Conservation (phyloP, 2,888 invertebrate species). For the Cantharis rufa region DNA sequence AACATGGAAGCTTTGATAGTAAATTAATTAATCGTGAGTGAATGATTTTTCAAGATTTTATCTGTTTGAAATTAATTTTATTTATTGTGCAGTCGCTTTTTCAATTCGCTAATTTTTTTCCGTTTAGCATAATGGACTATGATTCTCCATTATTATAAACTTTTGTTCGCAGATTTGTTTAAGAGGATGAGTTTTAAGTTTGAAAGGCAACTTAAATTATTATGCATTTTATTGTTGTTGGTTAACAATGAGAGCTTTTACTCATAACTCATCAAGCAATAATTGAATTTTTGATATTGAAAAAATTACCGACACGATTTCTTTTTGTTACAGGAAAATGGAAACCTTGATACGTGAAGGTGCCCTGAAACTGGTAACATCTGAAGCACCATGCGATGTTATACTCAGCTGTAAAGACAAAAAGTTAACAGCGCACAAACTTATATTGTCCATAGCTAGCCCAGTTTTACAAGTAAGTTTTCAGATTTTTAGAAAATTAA, state of each 20-base stretch:
- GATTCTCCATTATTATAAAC: not conserved
- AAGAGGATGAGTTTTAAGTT: not conserved
- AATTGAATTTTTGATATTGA: no score
- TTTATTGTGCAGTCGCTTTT: not conserved
- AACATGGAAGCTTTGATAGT: not conserved
- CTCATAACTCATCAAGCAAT: no score
- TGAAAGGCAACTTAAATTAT: not conserved
- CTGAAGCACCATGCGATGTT: constrained; percentile 64
- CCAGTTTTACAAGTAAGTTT: constrained; percentile 68
- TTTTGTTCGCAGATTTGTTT: not conserved
- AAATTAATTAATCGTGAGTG: not conserved
- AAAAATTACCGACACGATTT: no score
- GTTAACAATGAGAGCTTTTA: not conserved
- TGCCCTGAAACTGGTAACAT: constrained; percentile 57
- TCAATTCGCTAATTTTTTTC: not conserved
- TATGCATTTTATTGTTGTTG: not conserved
- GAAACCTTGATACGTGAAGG: constrained; percentile 52
- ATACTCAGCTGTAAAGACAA: constrained; percentile 66
- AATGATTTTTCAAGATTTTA: not conserved
- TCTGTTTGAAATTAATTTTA: not conserved
- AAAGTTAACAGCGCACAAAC: constrained; percentile 67
- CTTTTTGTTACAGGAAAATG: constrained; percentile 40
- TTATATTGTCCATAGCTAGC: constrained; percentile 71
- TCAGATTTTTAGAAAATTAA: no score
- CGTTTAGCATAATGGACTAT: not conserved